Base-by-base conservation (phyloP, 1,140 invertebrate genomes). In the Harpegnathos saltator region DNA sequence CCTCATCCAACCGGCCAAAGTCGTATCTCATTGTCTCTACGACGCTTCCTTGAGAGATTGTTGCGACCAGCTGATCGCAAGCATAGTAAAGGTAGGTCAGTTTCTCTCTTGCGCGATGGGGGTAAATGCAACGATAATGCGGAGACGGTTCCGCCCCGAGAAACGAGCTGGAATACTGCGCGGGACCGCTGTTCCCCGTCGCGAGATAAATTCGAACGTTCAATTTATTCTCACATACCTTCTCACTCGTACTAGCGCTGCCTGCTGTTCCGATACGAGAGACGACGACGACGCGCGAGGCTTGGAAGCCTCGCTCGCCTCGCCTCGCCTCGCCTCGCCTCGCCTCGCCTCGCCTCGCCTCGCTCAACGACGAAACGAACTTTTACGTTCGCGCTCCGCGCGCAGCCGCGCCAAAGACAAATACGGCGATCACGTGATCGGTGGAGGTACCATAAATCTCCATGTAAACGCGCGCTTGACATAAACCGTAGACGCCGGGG, bases 1-100 rank as follows among this genome's bases (percentile, higher is more conserved):
- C 73, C 33, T 73, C 66, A 59, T 56, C 48, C 24, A 52, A 38
- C 66, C 38, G 61, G 48, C 54, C 69, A 22, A n/a, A 50, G 19
- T 63, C 26, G 58, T 63, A 84, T 63, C 29, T 84, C 33, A 56
- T 61, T 83, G 75, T 56, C 66, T 50, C 22, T 19, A 54, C 22
- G 54, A 1, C 38, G 19, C 52, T 61, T 54, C 11, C 22, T 22
- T 44, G 1, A 3, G 33, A 22, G 59, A 74, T 83, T 33, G 54
- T 74, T 56, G 75, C 26, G 33, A 50, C 29, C 58, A 50, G 58
- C 82, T 29, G 59, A 80, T 66, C 75, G 48, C 56, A 58, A 83
- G 62, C 11, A 29, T 58, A 22, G 48, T 65, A 44, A 82, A 66
- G 88, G 33, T 65, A 85, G 88, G 88, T 88, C 89, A 89, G 89